Evolutionary conservation across 23 tunicate genomes (phyloP).

Genomic region (Botrylloides violaceus): DNA sequence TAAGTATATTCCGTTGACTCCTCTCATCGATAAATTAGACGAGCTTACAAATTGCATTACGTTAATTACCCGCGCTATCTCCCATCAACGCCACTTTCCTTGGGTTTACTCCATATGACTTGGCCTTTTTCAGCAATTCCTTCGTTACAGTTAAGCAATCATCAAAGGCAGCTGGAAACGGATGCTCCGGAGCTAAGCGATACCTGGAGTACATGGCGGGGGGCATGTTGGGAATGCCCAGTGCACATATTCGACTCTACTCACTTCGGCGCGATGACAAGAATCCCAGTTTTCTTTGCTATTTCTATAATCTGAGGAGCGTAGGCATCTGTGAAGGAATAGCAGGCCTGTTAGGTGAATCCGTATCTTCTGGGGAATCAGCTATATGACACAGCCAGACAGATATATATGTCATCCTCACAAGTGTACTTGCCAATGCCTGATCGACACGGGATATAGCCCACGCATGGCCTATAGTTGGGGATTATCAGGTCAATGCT

Average conservation of each 20-base stretch:
- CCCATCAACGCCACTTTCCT: slow-evolving; percentile 39
- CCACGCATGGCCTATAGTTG: no score
- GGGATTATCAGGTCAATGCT: no score
- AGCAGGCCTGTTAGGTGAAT: no score
- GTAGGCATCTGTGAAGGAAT: not conserved
- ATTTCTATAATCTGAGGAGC: slow-evolving; percentile 4
- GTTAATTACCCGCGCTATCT: slow-evolving; percentile 85
- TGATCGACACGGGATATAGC: no score
- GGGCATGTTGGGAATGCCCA: no score
- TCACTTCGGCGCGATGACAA: slow-evolving; percentile 70
- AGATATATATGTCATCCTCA: no score
- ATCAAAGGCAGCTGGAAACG: slow-evolving; percentile 60
- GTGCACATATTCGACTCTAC: not conserved
- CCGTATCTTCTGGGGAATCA: no score
- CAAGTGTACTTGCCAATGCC: no score
- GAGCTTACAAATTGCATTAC: no score
- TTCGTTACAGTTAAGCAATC: slow-evolving; percentile 53
- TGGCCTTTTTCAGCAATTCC: slow-evolving; percentile 42
- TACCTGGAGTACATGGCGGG: slow-evolving; percentile 37
- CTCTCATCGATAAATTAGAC: no score
- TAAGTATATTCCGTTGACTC: no score
- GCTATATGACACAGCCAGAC: no score
- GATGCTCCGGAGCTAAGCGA: slow-evolving; percentile 60
- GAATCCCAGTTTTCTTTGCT: slow-evolving; percentile 57
- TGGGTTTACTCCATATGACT: slow-evolving; percentile 45